Base-by-base conservation (phyloP, 2,797 vertebrate genomes). In the Micrastur ruficollis region DNA sequence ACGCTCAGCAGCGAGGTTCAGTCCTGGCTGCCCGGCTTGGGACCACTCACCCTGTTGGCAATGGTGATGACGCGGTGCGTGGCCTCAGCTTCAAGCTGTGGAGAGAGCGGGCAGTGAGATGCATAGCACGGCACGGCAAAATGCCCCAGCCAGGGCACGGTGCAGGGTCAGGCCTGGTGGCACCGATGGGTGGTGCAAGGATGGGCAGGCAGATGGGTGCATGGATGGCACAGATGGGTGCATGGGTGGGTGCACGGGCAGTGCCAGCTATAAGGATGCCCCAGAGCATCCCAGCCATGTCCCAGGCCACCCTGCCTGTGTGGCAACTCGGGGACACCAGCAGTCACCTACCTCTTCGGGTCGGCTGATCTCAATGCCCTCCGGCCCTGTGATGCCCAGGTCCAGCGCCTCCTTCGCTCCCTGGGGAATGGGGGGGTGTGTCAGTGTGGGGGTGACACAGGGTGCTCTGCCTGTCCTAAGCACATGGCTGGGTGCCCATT, bases 341-440 rank as follows among this genome's bases (percentile, higher is more conserved):
- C 31, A 3, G 8, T 18, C 49, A 56, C 81, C 95, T 89, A 99
- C 99, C 99, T 99, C 99, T 63, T 99, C 99, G 2, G 99, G 99
- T 81, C 99, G 98, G 97, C 99, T 99, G 98, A 99, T 99, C 97
- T 99, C 99, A 10, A 99, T 99, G 83, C 99, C 99, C 97, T 99
- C 99, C 0, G 99, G 99, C 29, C 99, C 99, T 3, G 98, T 99
- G 97, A 99, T 99, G 61, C 99, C 99, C 95, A 99, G 96, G 74
- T 99, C 99, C 96, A 99, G 93, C 0, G 98, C 98, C 88, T 99
- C 99, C 94, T 99, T 99, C 13, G 99, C 99, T 71, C 99, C 99
- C 99, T 99, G 96, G 3, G 47, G 93, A 56, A 89, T 9, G 6
- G 3, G 13, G 3, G 11, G 8, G 20, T 8, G 9, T 8, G 17